Percentiles rank a stretch among this genome's conserved stretches.
Evolutionary conservation across 2,888 invertebrate species (phyloP).

Genomic region (Limnephilus auricula): DNA sequence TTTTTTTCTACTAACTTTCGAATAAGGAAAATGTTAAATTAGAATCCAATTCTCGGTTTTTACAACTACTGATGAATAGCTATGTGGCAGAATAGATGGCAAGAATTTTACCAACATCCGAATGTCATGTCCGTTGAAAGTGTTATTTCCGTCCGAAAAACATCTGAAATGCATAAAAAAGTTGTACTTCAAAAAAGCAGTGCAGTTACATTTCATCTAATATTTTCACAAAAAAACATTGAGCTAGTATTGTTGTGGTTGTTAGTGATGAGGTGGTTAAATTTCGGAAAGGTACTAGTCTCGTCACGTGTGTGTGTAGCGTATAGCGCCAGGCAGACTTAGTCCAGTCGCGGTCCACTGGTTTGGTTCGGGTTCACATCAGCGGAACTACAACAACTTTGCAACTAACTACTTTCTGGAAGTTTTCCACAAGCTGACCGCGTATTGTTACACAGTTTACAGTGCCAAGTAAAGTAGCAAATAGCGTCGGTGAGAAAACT

Average conservation of each 20-base stretch:
- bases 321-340: not conserved
- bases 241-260: too few species aligned
- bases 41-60: too few species aligned
- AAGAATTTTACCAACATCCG: too few species aligned
- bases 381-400: not conserved
- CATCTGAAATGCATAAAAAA: too few species aligned
- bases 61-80: too few species aligned
- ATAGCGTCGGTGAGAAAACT: not conserved
- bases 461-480: not conserved
- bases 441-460: constrained; percentile 26
- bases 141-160: too few species aligned
- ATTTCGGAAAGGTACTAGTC: not conserved
- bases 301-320: not conserved
- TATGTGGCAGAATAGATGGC: too few species aligned
- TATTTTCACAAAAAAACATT: too few species aligned
- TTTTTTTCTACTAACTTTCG: not conserved
- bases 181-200: too few species aligned
- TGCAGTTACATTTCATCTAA: too few species aligned
- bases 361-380: constrained; percentile 2
- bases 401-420: constrained; percentile 9
- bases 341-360: constrained; percentile 10
- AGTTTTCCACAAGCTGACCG: constrained; percentile 31
- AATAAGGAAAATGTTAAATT: not conserved
- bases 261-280: too few species aligned
- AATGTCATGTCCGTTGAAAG: too few species aligned